Percentiles rank a stretch among this genome's conserved stretches.
These are phyloP conservation scores for Coreius guichenoti DNA, from an alignment of 2,797 vertebrate genomes.

Conservation along the genomic window DNA sequence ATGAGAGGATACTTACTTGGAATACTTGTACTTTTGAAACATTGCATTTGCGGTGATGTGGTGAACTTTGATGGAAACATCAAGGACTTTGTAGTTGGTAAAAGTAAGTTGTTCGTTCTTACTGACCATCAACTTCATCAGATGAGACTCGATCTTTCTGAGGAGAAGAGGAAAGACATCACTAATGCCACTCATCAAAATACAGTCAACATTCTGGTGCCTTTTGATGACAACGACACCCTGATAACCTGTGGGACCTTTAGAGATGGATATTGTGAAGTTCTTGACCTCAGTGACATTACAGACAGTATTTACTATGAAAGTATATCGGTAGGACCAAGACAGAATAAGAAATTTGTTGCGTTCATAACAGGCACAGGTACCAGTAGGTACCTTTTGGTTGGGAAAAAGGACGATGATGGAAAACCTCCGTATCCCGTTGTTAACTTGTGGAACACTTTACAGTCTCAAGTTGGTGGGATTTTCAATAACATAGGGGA, in stretches of 20 bases:
- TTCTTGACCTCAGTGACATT: slow-evolving; percentile 69
- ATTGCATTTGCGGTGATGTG: slow-evolving; percentile 2
- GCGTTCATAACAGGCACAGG: slow-evolving; percentile 59
- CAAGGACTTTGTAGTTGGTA: slow-evolving; percentile 78
- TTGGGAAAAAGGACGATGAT: not conserved
- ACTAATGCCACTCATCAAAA: slow-evolving; percentile 46
- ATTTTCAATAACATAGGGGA: slow-evolving; percentile 58
- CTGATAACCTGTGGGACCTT: slow-evolving; percentile 71
- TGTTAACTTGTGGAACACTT: slow-evolving; percentile 52
- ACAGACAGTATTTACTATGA: slow-evolving; percentile 53
- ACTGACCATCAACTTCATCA: slow-evolving; percentile 83
- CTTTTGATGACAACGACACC: slow-evolving; percentile 48
- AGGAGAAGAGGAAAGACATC: slow-evolving; percentile 24
- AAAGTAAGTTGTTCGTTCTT: slow-evolving; percentile 77
- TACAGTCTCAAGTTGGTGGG: fast-evolving
- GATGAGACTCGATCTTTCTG: slow-evolving; percentile 75
- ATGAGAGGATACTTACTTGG: slow-evolving; percentile 38
- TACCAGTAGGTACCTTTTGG: slow-evolving; percentile 63
- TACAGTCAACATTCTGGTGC: slow-evolving; percentile 66
- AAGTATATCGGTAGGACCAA: slow-evolving; percentile 39
- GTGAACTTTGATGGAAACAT: slow-evolving; percentile 65
- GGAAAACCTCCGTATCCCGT: fast-evolving
- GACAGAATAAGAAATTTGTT: slow-evolving; percentile 50
- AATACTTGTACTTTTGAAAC: slow-evolving; percentile 42
- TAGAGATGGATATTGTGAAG: slow-evolving; percentile 68